Conservation (phyloP, 1,140 invertebrate species). For the Andrena cerasifolii region DNA sequence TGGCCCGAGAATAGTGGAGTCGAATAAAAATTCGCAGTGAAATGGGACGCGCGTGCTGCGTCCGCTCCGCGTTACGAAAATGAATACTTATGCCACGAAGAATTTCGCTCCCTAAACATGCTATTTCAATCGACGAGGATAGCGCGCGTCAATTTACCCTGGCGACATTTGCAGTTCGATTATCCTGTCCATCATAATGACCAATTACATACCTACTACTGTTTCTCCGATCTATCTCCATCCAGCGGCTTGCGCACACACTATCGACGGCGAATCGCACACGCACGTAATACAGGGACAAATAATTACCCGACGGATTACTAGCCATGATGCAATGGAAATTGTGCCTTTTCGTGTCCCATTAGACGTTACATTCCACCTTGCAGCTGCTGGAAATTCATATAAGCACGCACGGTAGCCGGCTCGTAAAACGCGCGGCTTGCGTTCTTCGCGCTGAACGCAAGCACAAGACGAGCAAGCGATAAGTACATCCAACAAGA, state of each 20-base stretch:
- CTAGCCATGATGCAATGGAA: slow-evolving; percentile 45
- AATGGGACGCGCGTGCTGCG: not conserved
- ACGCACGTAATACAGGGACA: slow-evolving; percentile 52
- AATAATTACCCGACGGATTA: slow-evolving; percentile 60
- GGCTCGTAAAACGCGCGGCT: slow-evolving; percentile 8
- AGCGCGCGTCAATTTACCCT: slow-evolving; percentile 48
- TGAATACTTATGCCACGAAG: not conserved
- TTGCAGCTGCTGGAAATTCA: slow-evolving; percentile 56
- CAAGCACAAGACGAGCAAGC: too few relatives aligned
- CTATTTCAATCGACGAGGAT: slow-evolving; percentile 26
- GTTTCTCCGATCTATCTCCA: slow-evolving; percentile 39
- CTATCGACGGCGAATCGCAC: slow-evolving; percentile 27
- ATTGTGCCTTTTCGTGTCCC: slow-evolving; percentile 61
- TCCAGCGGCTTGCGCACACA: slow-evolving; percentile 39
- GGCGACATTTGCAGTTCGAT: slow-evolving; percentile 61
- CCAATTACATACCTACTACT: slow-evolving; percentile 59
- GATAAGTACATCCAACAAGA: too few relatives aligned
- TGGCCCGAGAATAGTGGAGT: not conserved
- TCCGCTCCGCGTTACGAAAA: not conserved
- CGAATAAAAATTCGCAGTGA: not conserved
- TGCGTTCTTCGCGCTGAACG: not conserved
- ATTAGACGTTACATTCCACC: slow-evolving; percentile 18
- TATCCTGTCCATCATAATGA: slow-evolving; percentile 57
- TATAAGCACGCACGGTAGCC: slow-evolving; percentile 51
- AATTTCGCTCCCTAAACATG: slow-evolving; percentile 10